Evolutionary conservation across 1,140 invertebrate genomes (phyloP).

Genomic region (Bacillus rossius): DNA sequence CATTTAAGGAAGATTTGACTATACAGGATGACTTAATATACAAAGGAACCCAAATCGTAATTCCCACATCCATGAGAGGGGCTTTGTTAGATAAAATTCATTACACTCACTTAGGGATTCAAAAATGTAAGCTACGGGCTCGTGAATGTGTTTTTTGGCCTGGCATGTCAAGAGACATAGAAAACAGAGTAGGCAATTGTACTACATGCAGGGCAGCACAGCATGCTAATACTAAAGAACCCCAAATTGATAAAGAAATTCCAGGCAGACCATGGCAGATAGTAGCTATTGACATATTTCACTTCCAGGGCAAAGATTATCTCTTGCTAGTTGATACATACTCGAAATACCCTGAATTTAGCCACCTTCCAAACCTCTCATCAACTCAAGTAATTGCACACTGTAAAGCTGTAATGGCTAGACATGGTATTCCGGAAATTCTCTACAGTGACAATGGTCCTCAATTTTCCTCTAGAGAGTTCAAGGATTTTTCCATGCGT

Average conservation of each 20-base stretch:
- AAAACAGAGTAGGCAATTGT: not conserved
- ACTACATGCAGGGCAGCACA: not conserved
- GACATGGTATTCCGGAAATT: not conserved
- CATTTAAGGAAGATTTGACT: not conserved
- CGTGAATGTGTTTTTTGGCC: not conserved
- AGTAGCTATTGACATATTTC: not conserved
- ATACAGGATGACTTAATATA: not conserved
- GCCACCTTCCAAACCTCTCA: not conserved
- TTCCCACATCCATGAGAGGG: not conserved
- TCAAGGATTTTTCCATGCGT: not conserved
- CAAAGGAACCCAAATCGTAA: not conserved
- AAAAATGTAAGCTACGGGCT: not conserved
- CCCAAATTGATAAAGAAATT: not conserved
- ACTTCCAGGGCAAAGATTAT: not conserved
- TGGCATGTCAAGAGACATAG: not conserved
- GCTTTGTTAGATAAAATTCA: not conserved
- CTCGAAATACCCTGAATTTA: not conserved
- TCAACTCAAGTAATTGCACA: not conserved
- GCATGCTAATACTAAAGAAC: not conserved
- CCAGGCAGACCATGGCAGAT: not conserved
- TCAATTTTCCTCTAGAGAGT: not conserved
- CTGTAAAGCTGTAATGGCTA: not conserved
- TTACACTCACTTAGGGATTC: not conserved
- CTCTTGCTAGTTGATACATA: not conserved
- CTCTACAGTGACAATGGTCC: not conserved